Percentiles rank a stretch among this genome's conserved stretches.
Evolutionary conservation across 2,113 vertebrate genomes (phyloP).

Genomic region (Orientallactaga bullata): DNA sequence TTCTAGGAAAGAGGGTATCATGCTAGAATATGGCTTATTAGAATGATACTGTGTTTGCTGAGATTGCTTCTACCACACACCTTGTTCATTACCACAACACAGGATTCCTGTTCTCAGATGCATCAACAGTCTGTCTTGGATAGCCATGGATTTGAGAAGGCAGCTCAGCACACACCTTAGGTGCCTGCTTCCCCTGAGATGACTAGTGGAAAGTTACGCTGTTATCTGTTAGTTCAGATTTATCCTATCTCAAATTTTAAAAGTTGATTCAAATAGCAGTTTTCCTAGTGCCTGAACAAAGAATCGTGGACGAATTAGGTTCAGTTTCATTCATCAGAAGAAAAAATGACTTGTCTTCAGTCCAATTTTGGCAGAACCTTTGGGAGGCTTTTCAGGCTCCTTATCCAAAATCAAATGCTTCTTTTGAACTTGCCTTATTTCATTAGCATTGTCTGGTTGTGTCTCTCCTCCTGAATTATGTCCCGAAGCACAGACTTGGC

Average conservation of each 20-base stretch:
- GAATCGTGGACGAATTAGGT: not conserved
- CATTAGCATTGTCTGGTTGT: constrained; percentile 18
- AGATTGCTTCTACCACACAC: not conserved
- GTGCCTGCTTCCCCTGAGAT: not conserved
- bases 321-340: not conserved
- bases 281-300: constrained; percentile 32
- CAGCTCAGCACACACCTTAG: not conserved
- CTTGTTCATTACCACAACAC: not conserved
- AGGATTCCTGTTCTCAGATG: not conserved
- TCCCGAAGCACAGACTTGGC: constrained; percentile 3
- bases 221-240: constrained; percentile 12
- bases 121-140: not conserved
- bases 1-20: constrained; percentile 25
- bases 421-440: constrained; percentile 18
- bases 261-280: constrained; percentile 4
- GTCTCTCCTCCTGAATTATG: constrained; percentile 30
- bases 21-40: constrained; percentile 7
- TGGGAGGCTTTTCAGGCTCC: constrained; percentile 7
- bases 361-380: constrained; percentile 20
- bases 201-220: constrained; percentile 21
- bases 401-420: constrained; percentile 47
- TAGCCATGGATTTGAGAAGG: not conserved
- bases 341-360: not conserved
- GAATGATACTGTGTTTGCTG: constrained; percentile 49
- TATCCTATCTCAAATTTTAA: not conserved